Evolutionary conservation across 2,888 invertebrate species (phyloP).

Genomic region (Ormyrus labotus): DNA sequence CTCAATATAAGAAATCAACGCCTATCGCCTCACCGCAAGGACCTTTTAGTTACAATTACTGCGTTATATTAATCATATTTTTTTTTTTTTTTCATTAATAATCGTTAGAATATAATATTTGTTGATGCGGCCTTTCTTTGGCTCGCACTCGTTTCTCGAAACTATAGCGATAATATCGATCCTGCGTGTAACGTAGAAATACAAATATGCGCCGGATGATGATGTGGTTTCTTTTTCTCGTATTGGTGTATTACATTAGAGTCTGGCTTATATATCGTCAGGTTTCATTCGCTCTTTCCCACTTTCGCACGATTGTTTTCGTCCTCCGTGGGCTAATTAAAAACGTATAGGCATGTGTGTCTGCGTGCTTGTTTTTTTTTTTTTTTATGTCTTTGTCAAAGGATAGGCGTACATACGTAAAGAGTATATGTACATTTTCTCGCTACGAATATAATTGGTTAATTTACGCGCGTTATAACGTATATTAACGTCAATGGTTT

Average conservation of each 20-base stretch:
- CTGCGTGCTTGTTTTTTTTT: background rate
- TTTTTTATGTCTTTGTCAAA: slow-evolving; percentile 21
- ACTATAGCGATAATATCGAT: slow-evolving; percentile 33
- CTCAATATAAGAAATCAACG: slow-evolving; percentile 52
- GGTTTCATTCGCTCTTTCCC: slow-evolving; percentile 20
- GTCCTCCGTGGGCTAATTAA: slow-evolving; percentile 30
- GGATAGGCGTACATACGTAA: slow-evolving; percentile 18
- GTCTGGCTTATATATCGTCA: slow-evolving; percentile 43
- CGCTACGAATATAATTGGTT: slow-evolving; percentile 1
- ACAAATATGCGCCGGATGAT: slow-evolving; percentile 45
- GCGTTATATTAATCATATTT: slow-evolving; percentile 67
- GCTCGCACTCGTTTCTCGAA: background rate
- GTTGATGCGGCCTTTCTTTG: slow-evolving; percentile 63
- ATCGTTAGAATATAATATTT: slow-evolving; percentile 72
- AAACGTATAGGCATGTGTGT: slow-evolving; percentile 56
- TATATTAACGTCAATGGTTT: slow-evolving; percentile 23
- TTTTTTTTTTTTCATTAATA: slow-evolving; percentile 59
- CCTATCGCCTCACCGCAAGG: slow-evolving; percentile 49
- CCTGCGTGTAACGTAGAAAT: slow-evolving; percentile 27
- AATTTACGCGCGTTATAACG: background rate
- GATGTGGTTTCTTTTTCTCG: slow-evolving; percentile 17
- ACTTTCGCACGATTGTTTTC: slow-evolving; percentile 14
- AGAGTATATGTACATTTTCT: slow-evolving; percentile 6
- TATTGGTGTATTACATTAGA: slow-evolving; percentile 35
- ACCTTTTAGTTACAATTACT: slow-evolving; percentile 68